Conservation (phyloP, 2,113 vertebrate species). For the Periophthalmodon schlosseri region DNA sequence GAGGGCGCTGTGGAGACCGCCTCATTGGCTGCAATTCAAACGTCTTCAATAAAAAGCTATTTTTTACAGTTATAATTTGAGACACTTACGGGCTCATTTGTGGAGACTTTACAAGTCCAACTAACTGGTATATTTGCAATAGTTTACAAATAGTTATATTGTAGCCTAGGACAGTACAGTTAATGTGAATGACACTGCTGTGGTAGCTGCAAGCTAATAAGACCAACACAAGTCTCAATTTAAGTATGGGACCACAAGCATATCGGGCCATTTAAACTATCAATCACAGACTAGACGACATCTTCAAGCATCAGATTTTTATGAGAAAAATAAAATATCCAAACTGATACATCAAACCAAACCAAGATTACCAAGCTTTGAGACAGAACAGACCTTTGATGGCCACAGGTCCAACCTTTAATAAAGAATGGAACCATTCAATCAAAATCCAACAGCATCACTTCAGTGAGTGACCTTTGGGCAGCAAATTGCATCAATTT, state of each 20-base stretch:
- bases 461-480: not conserved
- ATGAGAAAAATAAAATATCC: too few species aligned
- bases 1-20: not conserved
- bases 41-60: not conserved
- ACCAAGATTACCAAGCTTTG: not conserved
- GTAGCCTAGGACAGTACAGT: not conserved
- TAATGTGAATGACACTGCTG: not conserved
- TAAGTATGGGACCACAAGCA: not conserved
- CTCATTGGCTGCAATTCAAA: conserved; percentile 1
- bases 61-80: not conserved
- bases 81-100: not conserved
- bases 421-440: not conserved
- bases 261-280: too few species aligned
- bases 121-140: not conserved
- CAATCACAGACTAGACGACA: not conserved
- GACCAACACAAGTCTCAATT: not conserved
- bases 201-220: too few species aligned
- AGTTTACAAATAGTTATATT: not conserved
- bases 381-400: not conserved
- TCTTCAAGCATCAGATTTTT: not conserved
- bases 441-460: not conserved
- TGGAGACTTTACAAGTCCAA: not conserved
- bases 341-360: too few species aligned
- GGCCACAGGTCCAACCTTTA: not conserved
- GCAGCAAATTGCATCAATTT: not conserved